A percentile compares a stretch with the other conserved stretches of the same genome.
phyloP scores from a whole-genome alignment of 1,140 invertebrate species.

The Rhagoletis pomonella region DNA sequence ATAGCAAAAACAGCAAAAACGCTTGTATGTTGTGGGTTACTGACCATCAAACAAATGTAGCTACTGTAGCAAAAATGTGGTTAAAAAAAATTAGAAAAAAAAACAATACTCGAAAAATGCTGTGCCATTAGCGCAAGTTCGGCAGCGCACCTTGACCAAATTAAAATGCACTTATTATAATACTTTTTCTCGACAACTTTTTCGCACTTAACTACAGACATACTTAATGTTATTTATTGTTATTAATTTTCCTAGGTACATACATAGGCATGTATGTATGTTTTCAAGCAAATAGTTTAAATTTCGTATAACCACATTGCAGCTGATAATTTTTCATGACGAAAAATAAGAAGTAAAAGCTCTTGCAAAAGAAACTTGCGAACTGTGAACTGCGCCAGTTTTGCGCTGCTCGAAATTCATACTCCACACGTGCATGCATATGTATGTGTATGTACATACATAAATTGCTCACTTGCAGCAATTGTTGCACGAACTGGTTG shows the following conservation, averaged over 20 bases:
- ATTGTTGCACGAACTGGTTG: conserved; percentile 48
- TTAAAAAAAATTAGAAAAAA: not conserved
- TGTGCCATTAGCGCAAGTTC: conserved; percentile 27
- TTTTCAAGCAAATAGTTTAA: not conserved
- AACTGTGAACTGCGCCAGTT: not conserved
- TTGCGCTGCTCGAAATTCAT: not conserved
- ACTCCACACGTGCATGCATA: not conserved
- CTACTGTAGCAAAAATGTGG: not conserved
- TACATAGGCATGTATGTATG: not conserved
- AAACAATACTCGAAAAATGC: not conserved
- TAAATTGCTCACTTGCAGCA: conserved; percentile 29
- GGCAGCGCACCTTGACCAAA: conserved; percentile 37
- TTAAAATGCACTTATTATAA: conserved; percentile 34
- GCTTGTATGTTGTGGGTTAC: conserved; percentile 38
- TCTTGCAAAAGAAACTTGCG: too few relatives aligned
- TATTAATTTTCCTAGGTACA: not conserved
- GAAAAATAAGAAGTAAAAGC: too few relatives aligned
- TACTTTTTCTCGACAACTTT: conserved; percentile 3
- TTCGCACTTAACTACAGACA: not conserved
- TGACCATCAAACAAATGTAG: conserved; percentile 24
- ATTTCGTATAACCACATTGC: too few relatives aligned
- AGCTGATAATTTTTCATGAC: too few relatives aligned
- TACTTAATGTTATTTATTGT: conserved; percentile 49
- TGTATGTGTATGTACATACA: not conserved
- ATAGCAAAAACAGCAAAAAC: conserved; percentile 6